Evolutionary conservation across 1,140 invertebrate species (phyloP), one percentile per base, ranked within the genome.

Genomic region (Atopsyche davidsoni): DNA sequence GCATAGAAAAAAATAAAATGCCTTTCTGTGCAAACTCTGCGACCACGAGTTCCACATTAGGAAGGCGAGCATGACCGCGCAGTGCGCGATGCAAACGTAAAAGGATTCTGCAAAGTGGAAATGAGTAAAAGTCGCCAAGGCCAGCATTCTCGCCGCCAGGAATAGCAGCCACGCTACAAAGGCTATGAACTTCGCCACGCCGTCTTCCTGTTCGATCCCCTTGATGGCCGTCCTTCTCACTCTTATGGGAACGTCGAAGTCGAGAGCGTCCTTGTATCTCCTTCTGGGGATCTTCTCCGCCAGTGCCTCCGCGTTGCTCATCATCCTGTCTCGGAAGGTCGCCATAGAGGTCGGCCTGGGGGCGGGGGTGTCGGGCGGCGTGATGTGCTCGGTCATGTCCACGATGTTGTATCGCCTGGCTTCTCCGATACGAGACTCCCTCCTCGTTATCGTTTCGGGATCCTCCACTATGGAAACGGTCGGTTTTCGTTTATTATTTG

Each of bases 121-220:
- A 51, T 81, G 75, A n/a, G 79, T 80, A 60, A 85, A 85, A 1
- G 78, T 72, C 6, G 79, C 74, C 23, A 86, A 75, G n/a, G 83
- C 75, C 10, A 86, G 67, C 63, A 86, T 69, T 24, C 85, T 72
- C 11, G 80, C 73, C 3, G 79, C 59, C 19, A 87, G 78, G 58
- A 85, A 87, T 14, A 79, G 68, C 35, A 83, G 81, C 85, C 85
- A 87, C 60, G 81, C 84, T 10, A 81, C 64, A 59, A 82, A 85
- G 9, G 82, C 71, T 7, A 86, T 64, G 4, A 81, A 66, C 50
- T 76, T 78, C 7, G 80, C 81, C 0, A 81, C 71, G 2, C 78
- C 71, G 59, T 87, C 83, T 58, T 86, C 83, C 57, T 85, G 79
- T 53, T 82, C 77, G 1, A 83, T 70, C 4, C 80, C 80, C 36